Evolutionary conservation across 2,797 vertebrate species (phyloP).

Genomic region (Ctenosaura bakeri): DNA sequence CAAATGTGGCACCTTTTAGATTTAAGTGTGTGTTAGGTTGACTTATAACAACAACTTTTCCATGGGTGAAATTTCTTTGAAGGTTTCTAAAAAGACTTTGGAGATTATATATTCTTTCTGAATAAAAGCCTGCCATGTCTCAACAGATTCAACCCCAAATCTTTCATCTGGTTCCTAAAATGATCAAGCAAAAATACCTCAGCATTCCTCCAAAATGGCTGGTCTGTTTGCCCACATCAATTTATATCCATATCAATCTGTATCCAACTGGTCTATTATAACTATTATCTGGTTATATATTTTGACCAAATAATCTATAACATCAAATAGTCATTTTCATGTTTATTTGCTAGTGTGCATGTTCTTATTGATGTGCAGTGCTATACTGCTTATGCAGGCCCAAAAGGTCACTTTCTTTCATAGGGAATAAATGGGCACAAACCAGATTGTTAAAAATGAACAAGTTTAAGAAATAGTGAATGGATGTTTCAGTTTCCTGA

Average conservation of each 20-base stretch:
- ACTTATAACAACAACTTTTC: not conserved
- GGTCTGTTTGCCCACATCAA: not conserved
- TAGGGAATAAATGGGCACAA: not conserved
- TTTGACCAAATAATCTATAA: not conserved
- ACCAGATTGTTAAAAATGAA: not conserved
- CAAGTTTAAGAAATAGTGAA: not conserved
- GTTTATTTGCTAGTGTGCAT: not conserved
- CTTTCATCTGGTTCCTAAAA: not conserved
- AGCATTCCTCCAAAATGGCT: not conserved
- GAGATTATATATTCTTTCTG: not conserved
- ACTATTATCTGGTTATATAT: not conserved
- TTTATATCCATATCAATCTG: not conserved
- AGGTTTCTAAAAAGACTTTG: not conserved
- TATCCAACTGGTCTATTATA: not conserved
- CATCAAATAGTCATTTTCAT: not conserved
- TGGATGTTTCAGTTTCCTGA: not conserved
- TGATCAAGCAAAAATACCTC: not conserved
- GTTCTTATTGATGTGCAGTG: not conserved
- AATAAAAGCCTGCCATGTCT: not conserved
- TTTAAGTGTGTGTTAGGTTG: not conserved
- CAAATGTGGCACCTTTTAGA: not conserved
- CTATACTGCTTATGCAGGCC: not conserved
- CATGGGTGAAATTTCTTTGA: not conserved
- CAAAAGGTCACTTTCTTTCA: not conserved
- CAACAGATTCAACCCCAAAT: not conserved